Base-by-base conservation (phyloP, 2,888 invertebrate genomes). In the Drosophila crucigera region DNA sequence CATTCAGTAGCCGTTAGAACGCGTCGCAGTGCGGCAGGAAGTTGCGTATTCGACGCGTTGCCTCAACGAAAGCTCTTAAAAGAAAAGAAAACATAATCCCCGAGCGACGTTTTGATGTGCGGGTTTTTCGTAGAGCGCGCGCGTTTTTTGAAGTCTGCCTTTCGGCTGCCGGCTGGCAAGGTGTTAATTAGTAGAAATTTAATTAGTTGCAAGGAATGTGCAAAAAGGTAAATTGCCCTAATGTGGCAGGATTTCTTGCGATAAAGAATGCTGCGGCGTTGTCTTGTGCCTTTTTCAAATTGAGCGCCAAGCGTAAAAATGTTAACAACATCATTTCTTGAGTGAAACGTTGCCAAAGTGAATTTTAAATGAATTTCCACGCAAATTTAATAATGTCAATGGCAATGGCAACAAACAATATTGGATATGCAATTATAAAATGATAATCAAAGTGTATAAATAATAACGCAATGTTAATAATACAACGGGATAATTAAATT, bases 1-100 rank as follows among this genome's bases (percentile, higher is more conserved):
- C 71, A 78, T 86, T 90, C 86, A 88, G 87, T 89, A 81, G 88
- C 88, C 87, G 89, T 90, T 86, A 76, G 91, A 79, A 83, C 87
- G 91, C 84, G 87, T 82, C 83, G 74, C 88, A 74, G 88, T 76
- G 83, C 90, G 89, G 89, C 84, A 86, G 91, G 87, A 86, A 90
- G 65, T 88, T 83, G 89, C 87, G 87, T 90, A 89, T 84, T 86
- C 88, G 88, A 82, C 87, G 86, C 86, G 68, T 75, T 73, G 72
- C 50, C 60, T 39, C 55, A 53, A 11, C 28, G 47, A 53, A 64
- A 62, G 14, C 58, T 31, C 28, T 11, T 19, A 28, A 28, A 16
- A 25, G 4, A 25, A 25, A 16, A 25, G 16, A 25, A 47, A 25
- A 47, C 25, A 16, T 47, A 47, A 47, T 47, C 47, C 4, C 10